Evolutionary conservation across 2,113 vertebrate genomes (phyloP), one percentile per base, ranked within the genome.

Genomic region (Setophaga petechia): DNA sequence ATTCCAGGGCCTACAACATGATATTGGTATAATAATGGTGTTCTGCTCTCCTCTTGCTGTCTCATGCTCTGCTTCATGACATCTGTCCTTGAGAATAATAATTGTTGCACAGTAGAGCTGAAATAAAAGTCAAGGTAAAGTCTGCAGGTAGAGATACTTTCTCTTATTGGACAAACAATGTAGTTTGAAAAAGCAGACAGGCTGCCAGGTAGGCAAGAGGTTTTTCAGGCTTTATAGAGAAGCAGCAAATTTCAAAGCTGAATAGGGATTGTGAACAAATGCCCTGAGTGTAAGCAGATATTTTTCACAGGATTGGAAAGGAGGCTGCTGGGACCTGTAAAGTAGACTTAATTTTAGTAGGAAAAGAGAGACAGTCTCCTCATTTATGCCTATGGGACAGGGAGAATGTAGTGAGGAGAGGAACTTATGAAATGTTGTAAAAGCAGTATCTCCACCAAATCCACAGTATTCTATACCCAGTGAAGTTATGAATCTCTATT

Each of bases 71-170:
- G 61, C 65, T 52, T 93, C 68, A 12, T 44, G 65, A 12, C 35
- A 33, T 69, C 59, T 58, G 19, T 31, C 33, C 52, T 68, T 52
- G 73, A 80, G 33, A 95, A 44, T 52, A 90, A 57, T 59, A 88
- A 59, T 81, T 77, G 61, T n/a, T 74, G 68, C 63, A 84, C 83
- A 89, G 52, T 9, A 81, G 2, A 72, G 61, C 57, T 78, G 80
- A 44, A 81, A 75, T 78, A 81, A 90, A 90, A 87, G 61, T 12
- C 23, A 81, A 67, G 47, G 68, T 79, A 63, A 89, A 92, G 65
- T 72, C 83, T 78, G 46, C 25, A 63, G 47, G 46, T 55, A 84
- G 59, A 90, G 25, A 74, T 61, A 58, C 9, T 84, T 84, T 57
- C 72, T 74, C 21, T 43, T 62, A 44, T 6, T 71, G 71, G 67